Percentiles rank a stretch among this genome's conserved stretches.
Conservation (phyloP, 1,140 invertebrate genomes). For the Drosophila subpulchrella region DNA sequence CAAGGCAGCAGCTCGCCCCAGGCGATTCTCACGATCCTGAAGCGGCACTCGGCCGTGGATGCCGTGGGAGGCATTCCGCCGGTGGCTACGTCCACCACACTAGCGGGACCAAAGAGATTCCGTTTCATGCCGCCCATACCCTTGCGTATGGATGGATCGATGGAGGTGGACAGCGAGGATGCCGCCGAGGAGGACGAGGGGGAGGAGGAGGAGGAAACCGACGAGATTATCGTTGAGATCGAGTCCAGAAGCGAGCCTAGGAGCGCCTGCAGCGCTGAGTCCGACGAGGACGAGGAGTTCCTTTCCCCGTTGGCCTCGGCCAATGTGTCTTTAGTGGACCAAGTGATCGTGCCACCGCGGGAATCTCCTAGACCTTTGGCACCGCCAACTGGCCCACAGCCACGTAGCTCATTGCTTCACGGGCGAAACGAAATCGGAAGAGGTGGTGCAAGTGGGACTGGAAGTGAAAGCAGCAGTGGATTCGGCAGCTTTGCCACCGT, state of each 20-base stretch:
- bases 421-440: background rate
- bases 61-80: background rate
- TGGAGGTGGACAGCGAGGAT: background rate
- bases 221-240: conserved; percentile 66
- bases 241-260: conserved; percentile 13
- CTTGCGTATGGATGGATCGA: background rate
- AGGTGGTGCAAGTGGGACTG: too few species aligned
- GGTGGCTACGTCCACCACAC: background rate
- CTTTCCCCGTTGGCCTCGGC: conserved; percentile 42
- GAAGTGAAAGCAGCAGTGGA: conserved; percentile 53
- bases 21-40: conserved; percentile 24
- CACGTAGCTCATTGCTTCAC: conserved; percentile 45
- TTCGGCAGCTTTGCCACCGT: conserved; percentile 59
- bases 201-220: conserved; percentile 48
- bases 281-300: conserved; percentile 40
- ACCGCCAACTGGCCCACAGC: conserved; percentile 58
- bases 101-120: conserved; percentile 9
- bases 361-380: background rate
- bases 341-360: background rate
- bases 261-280: conserved; percentile 2
- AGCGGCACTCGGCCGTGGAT: background rate
- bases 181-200: background rate
- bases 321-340: conserved; percentile 19
- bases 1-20: background rate
- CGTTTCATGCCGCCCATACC: conserved; percentile 47